Conservation (phyloP, 1,140 invertebrate genomes). For the Cotesia typhae region DNA sequence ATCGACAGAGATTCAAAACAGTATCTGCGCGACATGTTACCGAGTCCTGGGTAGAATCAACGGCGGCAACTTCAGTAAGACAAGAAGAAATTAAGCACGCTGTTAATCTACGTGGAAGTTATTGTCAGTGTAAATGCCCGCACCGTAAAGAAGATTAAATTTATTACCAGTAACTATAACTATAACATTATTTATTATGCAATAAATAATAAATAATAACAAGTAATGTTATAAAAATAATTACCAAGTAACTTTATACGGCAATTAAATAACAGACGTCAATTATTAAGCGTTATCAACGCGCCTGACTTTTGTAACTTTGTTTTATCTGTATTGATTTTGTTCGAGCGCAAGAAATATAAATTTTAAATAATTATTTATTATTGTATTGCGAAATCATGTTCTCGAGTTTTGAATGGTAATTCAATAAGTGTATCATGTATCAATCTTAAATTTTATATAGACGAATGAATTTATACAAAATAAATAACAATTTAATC, state of each 20-base stretch:
- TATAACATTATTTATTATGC: neutral
- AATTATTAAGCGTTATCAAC: too few species aligned
- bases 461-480: neutral
- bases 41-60: constrained; percentile 25
- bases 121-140: constrained; percentile 22
- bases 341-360: too few species aligned
- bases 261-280: too few species aligned
- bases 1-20: neutral
- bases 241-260: too few species aligned
- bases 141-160: constrained; percentile 9
- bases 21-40: constrained; percentile 3
- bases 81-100: constrained; percentile 21
- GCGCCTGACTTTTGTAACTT: too few species aligned
- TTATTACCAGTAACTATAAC: too few species aligned
- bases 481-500: constrained; percentile 15
- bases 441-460: too few species aligned
- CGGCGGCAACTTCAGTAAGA: neutral
- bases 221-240: neutral
- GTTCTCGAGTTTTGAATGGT: neutral
- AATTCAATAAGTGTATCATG: neutral
- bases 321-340: too few species aligned
- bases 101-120: constrained; percentile 4
- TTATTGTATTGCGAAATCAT: neutral
- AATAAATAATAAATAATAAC: neutral
- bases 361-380: too few species aligned